These are phyloP conservation scores for Atta texana DNA, from an alignment of 1,140 invertebrate genomes.

Conservation along the genomic window DNA sequence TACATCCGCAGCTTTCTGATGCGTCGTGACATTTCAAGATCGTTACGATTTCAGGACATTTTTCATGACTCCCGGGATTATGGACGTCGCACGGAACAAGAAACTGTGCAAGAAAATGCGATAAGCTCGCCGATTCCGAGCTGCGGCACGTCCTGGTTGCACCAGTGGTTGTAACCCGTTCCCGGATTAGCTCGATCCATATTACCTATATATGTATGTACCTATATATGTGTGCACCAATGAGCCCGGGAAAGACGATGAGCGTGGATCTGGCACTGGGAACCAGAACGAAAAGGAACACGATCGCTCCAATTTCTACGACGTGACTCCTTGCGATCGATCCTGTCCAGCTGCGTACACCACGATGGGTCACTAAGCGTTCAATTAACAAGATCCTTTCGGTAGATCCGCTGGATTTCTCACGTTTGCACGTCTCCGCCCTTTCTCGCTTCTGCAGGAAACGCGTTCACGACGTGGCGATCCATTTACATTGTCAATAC, in stretches of 20 bases:
- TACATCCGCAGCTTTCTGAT: constrained; percentile 31
- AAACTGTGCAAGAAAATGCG: constrained; percentile 73
- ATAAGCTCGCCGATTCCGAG: constrained; percentile 63
- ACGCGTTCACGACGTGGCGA: not conserved
- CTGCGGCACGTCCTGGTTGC: constrained; percentile 63
- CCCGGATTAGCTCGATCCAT: constrained; percentile 55
- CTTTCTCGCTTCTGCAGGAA: constrained; percentile 18
- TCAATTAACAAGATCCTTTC: constrained; percentile 66
- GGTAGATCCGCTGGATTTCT: constrained; percentile 67
- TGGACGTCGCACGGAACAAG: constrained; percentile 47
- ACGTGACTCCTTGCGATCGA: constrained; percentile 47
- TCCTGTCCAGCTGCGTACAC: constrained; percentile 27
- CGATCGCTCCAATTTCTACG: constrained; percentile 41
- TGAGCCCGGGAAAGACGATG: constrained; percentile 20
- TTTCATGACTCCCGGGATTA: constrained; percentile 41
- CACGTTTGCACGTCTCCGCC: constrained; percentile 37
- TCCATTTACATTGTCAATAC: constrained; percentile 54
- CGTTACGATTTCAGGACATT: constrained; percentile 55
- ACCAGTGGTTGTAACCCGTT: constrained; percentile 55
- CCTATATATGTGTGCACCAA: constrained; percentile 14
- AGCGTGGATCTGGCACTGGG: constrained; percentile 4
- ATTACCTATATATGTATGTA: not conserved
- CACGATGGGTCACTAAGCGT: constrained; percentile 60
- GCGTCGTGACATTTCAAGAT: constrained; percentile 15
- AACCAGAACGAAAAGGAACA: constrained; percentile 36